Conservation (phyloP, 1,140 invertebrate genomes). For the Papilio machaon region DNA sequence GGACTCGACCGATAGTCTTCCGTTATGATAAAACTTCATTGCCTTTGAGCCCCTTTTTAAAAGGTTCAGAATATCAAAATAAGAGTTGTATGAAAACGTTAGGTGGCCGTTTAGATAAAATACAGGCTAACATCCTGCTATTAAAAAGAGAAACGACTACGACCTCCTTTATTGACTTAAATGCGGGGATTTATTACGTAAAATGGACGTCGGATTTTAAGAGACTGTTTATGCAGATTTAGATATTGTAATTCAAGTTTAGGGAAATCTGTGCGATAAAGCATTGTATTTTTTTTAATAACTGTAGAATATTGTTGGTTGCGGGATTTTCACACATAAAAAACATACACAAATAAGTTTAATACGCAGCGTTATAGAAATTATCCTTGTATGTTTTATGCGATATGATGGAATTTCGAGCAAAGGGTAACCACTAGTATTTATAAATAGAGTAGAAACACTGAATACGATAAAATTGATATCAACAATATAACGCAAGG, state of each 20-base stretch:
- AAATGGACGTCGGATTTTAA: constrained; percentile 1
- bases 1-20: constrained; percentile 12
- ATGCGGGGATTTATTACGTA: not conserved
- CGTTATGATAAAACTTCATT: constrained; percentile 24
- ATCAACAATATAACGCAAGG: too few relatives aligned
- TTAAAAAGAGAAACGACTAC: constrained; percentile 20
- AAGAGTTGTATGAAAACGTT: constrained; percentile 9
- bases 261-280: not conserved
- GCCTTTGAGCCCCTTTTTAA: constrained; percentile 13
- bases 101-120: constrained; percentile 18
- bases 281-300: too few relatives aligned
- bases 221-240: not conserved
- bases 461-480: too few relatives aligned
- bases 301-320: too few relatives aligned
- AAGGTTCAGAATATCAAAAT: not conserved
- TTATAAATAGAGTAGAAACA: too few relatives aligned
- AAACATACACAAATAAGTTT: too few relatives aligned
- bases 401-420: too few relatives aligned
- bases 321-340: too few relatives aligned
- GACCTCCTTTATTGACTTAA: constrained; percentile 26
- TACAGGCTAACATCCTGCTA: constrained; percentile 15
- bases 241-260: not conserved
- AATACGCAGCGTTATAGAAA: too few relatives aligned
- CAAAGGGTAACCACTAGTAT: too few relatives aligned
- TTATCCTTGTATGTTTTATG: too few relatives aligned